Percentiles rank a stretch among this genome's conserved stretches.
These are phyloP conservation scores for Varanus salvator DNA, from an alignment of 2,113 vertebrate species.

Conservation along the genomic window DNA sequence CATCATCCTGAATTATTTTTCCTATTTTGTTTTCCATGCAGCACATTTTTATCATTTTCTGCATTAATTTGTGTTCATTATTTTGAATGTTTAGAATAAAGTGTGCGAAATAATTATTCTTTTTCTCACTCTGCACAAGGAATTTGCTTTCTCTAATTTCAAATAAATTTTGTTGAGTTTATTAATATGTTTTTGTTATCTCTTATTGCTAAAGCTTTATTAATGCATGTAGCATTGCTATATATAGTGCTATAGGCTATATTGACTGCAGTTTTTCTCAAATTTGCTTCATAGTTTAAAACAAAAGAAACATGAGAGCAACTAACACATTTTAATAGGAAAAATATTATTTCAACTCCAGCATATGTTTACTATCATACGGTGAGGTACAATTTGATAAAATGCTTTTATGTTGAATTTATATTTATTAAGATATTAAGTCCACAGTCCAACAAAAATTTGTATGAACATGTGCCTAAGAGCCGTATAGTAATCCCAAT, in stretches of 20 bases:
- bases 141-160: constrained; percentile 60
- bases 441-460: neutral
- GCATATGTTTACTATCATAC: neutral
- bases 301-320: constrained; percentile 79
- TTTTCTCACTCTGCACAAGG: constrained; percentile 33
- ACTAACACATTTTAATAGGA: constrained; percentile 56
- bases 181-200: constrained; percentile 58
- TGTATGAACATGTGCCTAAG: neutral
- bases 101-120: constrained; percentile 44
- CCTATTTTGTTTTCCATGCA: constrained; percentile 64
- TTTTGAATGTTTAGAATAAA: constrained; percentile 55
- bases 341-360: neutral
- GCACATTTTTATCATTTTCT: constrained; percentile 64
- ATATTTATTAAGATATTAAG: neutral
- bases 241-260: constrained; percentile 42
- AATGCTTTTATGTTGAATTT: neutral
- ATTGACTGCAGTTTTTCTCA: constrained; percentile 56
- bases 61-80: constrained; percentile 65
- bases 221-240: constrained; percentile 68
- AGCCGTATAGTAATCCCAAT: neutral
- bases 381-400: constrained; percentile 15
- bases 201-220: constrained; percentile 58
- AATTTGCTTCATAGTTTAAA: constrained; percentile 45
- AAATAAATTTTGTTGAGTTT: constrained; percentile 54
- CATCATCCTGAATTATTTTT: constrained; percentile 71